A percentile compares a stretch with the other conserved stretches of the same genome.
Conservation (phyloP, 1,140 invertebrate genomes). For the Ericerus pela region DNA sequence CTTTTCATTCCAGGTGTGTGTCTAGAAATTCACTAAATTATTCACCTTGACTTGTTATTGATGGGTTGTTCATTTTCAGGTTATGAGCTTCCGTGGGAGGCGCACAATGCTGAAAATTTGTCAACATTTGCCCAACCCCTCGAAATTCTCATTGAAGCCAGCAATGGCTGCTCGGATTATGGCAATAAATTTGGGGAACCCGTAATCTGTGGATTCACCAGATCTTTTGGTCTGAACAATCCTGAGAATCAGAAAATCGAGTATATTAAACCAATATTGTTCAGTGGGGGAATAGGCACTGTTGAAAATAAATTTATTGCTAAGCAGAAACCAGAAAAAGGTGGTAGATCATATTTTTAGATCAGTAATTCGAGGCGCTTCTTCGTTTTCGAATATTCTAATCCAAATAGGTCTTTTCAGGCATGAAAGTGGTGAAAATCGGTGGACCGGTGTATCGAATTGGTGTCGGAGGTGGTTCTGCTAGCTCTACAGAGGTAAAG, state of each 20-base stretch:
- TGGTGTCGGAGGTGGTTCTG: constrained; percentile 91
- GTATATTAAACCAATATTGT: constrained; percentile 98
- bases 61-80: constrained; percentile 31
- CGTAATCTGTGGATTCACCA: constrained; percentile 73
- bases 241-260: constrained; percentile 45
- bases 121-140: constrained; percentile 77
- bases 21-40: neutral
- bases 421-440: constrained; percentile 80
- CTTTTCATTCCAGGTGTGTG: constrained; percentile 64
- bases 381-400: too few relatives aligned
- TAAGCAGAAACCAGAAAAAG: constrained; percentile 54
- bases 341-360: constrained; percentile 29
- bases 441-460: constrained; percentile 94
- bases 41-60: neutral
- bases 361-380: neutral
- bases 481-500: constrained; percentile 82
- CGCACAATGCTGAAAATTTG: constrained; percentile 57
- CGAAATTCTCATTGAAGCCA: constrained; percentile 82
- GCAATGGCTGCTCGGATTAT: constrained; percentile 96
- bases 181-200: constrained; percentile 99
- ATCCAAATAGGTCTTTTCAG: constrained; percentile 29
- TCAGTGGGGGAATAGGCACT: constrained; percentile 85
- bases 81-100: constrained; percentile 81
- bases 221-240: constrained; percentile 72
- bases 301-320: constrained; percentile 64